Conservation (phyloP, 2,888 invertebrate species). For the Altica lythri region DNA sequence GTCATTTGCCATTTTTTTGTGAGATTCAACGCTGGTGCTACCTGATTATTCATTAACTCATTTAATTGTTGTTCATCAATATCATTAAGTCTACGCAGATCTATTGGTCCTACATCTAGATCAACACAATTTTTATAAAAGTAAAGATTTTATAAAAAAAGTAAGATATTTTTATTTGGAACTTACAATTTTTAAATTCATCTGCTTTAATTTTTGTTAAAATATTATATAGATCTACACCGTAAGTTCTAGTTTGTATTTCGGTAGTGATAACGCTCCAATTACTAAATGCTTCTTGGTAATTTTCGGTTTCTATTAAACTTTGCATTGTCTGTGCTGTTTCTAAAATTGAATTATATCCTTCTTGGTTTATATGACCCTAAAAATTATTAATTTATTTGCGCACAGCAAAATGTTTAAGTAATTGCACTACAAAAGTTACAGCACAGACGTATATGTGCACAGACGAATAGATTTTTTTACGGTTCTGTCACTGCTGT, state of each 20-base stretch:
- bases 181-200: background rate
- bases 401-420: no score
- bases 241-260: background rate
- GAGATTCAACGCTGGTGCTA: slow-evolving; percentile 69
- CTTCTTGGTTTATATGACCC: no score
- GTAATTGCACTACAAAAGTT: no score
- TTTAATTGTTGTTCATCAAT: slow-evolving; percentile 7
- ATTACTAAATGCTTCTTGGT: no score
- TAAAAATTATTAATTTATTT: no score
- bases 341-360: no score
- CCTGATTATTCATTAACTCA: slow-evolving; percentile 72
- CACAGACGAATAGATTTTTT: no score
- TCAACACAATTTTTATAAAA: background rate
- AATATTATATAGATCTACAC: background rate
- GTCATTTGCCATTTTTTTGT: slow-evolving; percentile 66
- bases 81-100: background rate
- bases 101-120: background rate
- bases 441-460: no score
- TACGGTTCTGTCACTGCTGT: no score
- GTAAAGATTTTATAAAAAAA: background rate
- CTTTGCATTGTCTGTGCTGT: no score
- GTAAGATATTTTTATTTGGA: background rate
- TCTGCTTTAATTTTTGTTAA: background rate
- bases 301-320: no score
- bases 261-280: no score